Evolutionary conservation across 1,140 invertebrate species (phyloP).

Genomic region (Lamellibrachia luymesi): DNA sequence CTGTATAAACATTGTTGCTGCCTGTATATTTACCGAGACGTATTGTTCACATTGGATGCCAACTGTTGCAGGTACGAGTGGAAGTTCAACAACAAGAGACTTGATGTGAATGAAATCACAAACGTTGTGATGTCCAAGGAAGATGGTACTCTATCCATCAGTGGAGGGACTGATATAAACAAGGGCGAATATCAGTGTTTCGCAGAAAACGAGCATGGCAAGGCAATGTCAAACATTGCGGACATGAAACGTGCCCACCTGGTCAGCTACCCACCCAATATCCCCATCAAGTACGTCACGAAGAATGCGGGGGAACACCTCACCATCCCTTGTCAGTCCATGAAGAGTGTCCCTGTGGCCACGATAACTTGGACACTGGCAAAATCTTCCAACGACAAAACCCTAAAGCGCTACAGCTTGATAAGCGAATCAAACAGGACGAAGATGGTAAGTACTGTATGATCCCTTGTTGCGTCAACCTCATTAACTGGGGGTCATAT

Average conservation of each 20-base stretch:
- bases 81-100: neutral
- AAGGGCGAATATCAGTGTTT: constrained; percentile 24
- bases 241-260: neutral
- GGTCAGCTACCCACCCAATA: neutral
- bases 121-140: neutral
- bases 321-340: neutral
- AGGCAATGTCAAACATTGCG: constrained; percentile 8
- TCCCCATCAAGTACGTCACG: neutral
- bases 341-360: neutral
- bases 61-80: neutral
- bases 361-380: neutral
- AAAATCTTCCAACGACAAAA: neutral
- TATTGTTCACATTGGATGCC: neutral
- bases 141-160: neutral
- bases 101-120: neutral
- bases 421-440: constrained; percentile 7
- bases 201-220: constrained; percentile 23
- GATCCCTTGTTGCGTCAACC: too few relatives aligned
- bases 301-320: neutral
- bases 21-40: neutral
- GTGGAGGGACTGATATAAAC: neutral
- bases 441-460: neutral
- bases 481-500: too few relatives aligned
- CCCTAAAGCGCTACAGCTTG: neutral
- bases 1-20: too few relatives aligned